Conservation (phyloP, 2,888 invertebrate species). For the Galerucella nymphaeae region DNA sequence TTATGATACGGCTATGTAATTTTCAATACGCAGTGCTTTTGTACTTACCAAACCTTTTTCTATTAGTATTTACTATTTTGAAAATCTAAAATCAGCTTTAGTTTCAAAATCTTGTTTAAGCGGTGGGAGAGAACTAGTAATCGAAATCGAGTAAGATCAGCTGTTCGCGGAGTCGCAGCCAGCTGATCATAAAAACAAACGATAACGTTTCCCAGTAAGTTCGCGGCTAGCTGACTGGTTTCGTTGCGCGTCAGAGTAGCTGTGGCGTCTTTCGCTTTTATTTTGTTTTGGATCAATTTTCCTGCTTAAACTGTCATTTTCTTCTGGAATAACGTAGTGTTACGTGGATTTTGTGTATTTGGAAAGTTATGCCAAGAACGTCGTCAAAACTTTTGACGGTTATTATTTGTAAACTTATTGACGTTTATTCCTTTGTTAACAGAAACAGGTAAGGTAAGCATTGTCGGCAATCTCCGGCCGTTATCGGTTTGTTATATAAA, state of each 20-base stretch:
- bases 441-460: conserved; percentile 44
- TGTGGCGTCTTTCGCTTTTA: conserved; percentile 12
- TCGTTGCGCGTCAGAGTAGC: conserved; percentile 29
- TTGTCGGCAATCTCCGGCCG: conserved; percentile 46
- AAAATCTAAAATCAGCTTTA: not conserved
- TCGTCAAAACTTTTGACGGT: conserved; percentile 20
- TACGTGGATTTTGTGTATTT: conserved; percentile 15
- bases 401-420: conserved; percentile 35
- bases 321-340: conserved; percentile 20
- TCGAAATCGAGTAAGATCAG: conserved; percentile 42
- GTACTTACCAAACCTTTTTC: too few species aligned
- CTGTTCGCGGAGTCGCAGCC: conserved; percentile 47
- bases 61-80: too few species aligned
- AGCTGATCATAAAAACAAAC: conserved; percentile 61
- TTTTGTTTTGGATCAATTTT: conserved; percentile 21
- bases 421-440: conserved; percentile 55
- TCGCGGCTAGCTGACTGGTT: conserved; percentile 39
- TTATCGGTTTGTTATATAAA: conserved; percentile 60
- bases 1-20: too few species aligned
- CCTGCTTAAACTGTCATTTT: conserved; percentile 7
- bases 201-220: conserved; percentile 41
- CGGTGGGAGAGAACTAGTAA: conserved; percentile 33
- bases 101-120: not conserved
- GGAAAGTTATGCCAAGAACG: conserved; percentile 42
- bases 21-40: too few species aligned